These are phyloP conservation scores for Dendrolimus pini DNA, from an alignment of 2,888 invertebrate species.

Conservation along the genomic window DNA sequence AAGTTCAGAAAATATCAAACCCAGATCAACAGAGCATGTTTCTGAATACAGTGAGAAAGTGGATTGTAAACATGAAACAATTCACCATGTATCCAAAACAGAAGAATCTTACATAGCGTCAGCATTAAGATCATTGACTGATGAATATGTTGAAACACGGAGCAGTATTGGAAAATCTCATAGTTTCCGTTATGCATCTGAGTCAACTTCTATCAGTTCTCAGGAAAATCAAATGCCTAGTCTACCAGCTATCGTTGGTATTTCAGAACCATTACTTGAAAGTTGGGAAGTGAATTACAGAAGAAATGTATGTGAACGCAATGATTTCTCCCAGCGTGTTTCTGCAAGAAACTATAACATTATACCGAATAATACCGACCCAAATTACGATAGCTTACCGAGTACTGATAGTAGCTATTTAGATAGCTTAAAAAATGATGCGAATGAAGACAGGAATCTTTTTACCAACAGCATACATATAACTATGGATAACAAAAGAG, in stretches of 20 bases:
- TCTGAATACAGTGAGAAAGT: slow-evolving; percentile 52
- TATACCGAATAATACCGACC: slow-evolving; percentile 45
- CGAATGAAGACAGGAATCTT: slow-evolving; percentile 52
- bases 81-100: slow-evolving; percentile 39
- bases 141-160: slow-evolving; percentile 61
- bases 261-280: slow-evolving; percentile 67
- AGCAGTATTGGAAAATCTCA: slow-evolving; percentile 83
- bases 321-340: slow-evolving; percentile 54
- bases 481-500: slow-evolving; percentile 56
- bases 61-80: slow-evolving; percentile 45
- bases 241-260: slow-evolving; percentile 69
- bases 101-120: slow-evolving; percentile 56
- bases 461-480: slow-evolving; percentile 64
- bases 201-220: slow-evolving; percentile 62
- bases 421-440: slow-evolving; percentile 64
- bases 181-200: slow-evolving; percentile 80
- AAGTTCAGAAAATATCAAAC: slow-evolving; percentile 62
- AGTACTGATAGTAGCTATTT: slow-evolving; percentile 69
- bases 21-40: slow-evolving; percentile 53
- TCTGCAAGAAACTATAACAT: slow-evolving; percentile 62
- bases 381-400: slow-evolving; percentile 62
- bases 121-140: slow-evolving; percentile 57
- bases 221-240: slow-evolving; percentile 72
- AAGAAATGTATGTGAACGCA: slow-evolving; percentile 57
- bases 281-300: slow-evolving; percentile 73